A percentile compares a stretch with the other conserved stretches of the same genome.
Evolutionary conservation across 2,888 invertebrate genomes (phyloP).

Genomic region (Chouioia cunea): DNA sequence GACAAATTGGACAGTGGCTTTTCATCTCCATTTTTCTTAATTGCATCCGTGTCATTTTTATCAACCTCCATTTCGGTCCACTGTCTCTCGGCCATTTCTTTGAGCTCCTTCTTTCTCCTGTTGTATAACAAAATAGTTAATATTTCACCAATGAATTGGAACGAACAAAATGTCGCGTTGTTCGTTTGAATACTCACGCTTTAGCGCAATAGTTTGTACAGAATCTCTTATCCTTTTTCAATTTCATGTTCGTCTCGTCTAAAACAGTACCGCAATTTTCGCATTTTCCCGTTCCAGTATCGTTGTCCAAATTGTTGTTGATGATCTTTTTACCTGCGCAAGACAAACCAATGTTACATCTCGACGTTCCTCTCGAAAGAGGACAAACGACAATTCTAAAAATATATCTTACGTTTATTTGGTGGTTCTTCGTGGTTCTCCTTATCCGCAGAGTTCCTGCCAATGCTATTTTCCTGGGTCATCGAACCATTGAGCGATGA

Average conservation of each 20-base stretch:
- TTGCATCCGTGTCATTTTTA: conserved; percentile 58
- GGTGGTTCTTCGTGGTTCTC: conserved; percentile 81
- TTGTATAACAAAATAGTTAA: background rate
- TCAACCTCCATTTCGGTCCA: conserved; percentile 65
- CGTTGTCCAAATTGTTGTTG: conserved; percentile 59
- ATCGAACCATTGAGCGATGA: conserved; percentile 70
- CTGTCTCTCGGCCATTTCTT: conserved; percentile 61
- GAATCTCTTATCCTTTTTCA: conserved; percentile 82
- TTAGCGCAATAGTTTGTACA: conserved; percentile 82
- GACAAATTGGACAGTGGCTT: conserved; percentile 59
- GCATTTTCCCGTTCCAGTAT: conserved; percentile 74
- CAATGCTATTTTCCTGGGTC: conserved; percentile 60
- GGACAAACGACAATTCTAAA: too few relatives aligned
- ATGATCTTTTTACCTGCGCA: conserved; percentile 66
- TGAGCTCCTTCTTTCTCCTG: conserved; percentile 63
- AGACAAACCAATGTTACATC: too few relatives aligned
- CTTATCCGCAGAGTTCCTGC: conserved; percentile 62
- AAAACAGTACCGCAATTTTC: conserved; percentile 80
- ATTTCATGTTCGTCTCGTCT: conserved; percentile 68
- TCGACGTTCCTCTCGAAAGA: too few relatives aligned
- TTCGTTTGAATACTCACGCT: conserved; percentile 66
- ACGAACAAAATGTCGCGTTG: too few relatives aligned
- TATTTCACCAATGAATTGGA: conserved; percentile 17
- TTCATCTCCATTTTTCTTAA: conserved; percentile 67
- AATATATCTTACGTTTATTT: conserved; percentile 71